Evolutionary conservation across 53 echinoderm and acorn worm genomes (phyloP).

Genomic region (Holothuria leucospilota): DNA sequence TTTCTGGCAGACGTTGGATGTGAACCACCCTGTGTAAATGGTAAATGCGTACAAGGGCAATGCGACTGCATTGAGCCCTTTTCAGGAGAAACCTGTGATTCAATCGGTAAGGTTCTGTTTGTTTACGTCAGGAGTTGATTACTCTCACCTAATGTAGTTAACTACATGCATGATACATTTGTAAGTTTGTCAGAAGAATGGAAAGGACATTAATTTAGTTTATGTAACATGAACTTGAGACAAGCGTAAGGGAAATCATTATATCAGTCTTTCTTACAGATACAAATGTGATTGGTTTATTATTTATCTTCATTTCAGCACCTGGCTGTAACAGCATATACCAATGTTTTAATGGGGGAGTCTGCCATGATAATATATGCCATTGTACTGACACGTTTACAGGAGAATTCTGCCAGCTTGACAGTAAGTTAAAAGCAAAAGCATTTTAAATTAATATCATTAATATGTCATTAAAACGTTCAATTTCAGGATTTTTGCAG

Average conservation of each 20-base stretch:
- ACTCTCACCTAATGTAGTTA: too few relatives aligned
- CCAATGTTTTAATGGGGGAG: conserved; percentile 84
- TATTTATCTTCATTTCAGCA: conserved; percentile 42
- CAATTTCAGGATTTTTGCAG: too few relatives aligned
- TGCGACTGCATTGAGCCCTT: conserved; percentile 78
- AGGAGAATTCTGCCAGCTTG: conserved; percentile 81
- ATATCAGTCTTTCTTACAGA: too few relatives aligned
- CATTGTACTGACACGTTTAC: conserved; percentile 67
- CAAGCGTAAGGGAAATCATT: too few relatives aligned
- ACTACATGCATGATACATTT: too few relatives aligned
- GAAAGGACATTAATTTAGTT: too few relatives aligned
- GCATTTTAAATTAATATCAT: too few relatives aligned
- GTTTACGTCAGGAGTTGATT: too few relatives aligned
- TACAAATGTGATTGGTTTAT: too few relatives aligned
- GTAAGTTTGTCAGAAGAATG: too few relatives aligned
- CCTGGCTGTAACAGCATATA: conserved; percentile 74
- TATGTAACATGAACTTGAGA: too few relatives aligned
- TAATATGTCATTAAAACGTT: too few relatives aligned
- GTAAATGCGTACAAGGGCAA: conserved; percentile 66
- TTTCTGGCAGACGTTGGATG: conserved; percentile 63
- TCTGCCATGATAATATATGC: conserved; percentile 66
- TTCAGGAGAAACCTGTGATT: conserved; percentile 69
- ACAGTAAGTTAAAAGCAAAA: conserved; percentile 40
- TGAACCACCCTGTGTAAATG: conserved; percentile 75
- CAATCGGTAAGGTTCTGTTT: conserved; percentile 63